Evolutionary conservation across 2,797 vertebrate genomes (phyloP).

Genomic region (Toxotes lorentzi): DNA sequence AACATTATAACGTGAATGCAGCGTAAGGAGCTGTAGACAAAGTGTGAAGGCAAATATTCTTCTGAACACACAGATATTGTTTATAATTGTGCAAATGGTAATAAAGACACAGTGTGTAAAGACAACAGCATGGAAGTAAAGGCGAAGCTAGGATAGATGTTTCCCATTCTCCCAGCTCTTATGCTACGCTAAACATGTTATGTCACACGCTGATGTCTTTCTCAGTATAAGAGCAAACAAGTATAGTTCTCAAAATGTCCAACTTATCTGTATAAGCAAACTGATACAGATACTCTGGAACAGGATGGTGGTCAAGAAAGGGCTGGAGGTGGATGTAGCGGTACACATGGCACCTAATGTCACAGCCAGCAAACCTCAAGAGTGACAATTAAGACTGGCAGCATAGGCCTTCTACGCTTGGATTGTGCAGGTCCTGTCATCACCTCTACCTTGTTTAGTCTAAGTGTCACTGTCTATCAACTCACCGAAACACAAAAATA

Average conservation of each 20-base stretch:
- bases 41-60: not conserved
- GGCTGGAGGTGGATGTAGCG: constrained; percentile 13
- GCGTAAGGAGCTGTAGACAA: not conserved
- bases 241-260: not conserved
- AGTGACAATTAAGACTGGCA: constrained; percentile 63
- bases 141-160: not conserved
- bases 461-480: constrained; percentile 80
- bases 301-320: constrained; percentile 2
- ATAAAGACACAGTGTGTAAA: no score
- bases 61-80: not conserved
- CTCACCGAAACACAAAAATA: constrained; percentile 58
- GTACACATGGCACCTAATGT: constrained; percentile 56
- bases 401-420: constrained; percentile 47
- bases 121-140: not conserved
- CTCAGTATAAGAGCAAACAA: not conserved
- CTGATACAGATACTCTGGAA: not conserved
- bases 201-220: not conserved
- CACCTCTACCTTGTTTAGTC: constrained; percentile 82
- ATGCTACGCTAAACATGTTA: not conserved
- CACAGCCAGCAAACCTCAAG: constrained; percentile 59
- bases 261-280: not conserved
- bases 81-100: not conserved
- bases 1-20: not conserved
- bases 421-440: constrained; percentile 75
- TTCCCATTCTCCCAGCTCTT: not conserved